These are phyloP conservation scores for Sarcophaga subvicina DNA, from an alignment of 2,888 invertebrate genomes.

Conservation along the genomic window DNA sequence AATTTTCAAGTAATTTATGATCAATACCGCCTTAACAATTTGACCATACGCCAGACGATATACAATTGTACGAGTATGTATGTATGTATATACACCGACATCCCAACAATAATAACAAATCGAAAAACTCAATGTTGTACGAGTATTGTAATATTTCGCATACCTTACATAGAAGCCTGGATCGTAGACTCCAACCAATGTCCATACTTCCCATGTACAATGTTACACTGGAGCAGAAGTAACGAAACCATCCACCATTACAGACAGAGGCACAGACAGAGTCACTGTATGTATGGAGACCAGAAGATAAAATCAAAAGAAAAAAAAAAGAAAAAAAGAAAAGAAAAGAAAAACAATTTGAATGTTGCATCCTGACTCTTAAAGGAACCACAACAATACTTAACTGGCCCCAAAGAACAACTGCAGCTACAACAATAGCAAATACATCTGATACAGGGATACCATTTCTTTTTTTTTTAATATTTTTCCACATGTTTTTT, in stretches of 20 bases:
- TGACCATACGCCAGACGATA: conserved; percentile 61
- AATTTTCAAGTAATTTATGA: conserved; percentile 57
- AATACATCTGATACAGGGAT: neutral
- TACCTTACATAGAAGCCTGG: conserved; percentile 44
- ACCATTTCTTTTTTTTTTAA: neutral
- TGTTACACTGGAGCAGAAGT: neutral
- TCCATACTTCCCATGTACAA: conserved; percentile 39
- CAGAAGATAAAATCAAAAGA: too few relatives aligned
- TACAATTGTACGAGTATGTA: neutral
- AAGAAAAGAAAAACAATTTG: neutral
- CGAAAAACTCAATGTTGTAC: neutral
- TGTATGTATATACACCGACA: neutral
- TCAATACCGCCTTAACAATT: conserved; percentile 58
- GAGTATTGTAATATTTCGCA: conserved; percentile 53
- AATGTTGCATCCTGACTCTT: neutral
- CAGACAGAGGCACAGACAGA: too few relatives aligned
- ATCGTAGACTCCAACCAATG: neutral
- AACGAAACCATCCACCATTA: neutral
- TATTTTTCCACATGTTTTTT: conserved; percentile 18
- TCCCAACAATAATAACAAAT: neutral
- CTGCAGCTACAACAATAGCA: conserved; percentile 17
- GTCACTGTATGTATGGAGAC: neutral
- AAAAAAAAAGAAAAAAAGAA: too few relatives aligned
- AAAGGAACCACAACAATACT: neutral
- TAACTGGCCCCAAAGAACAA: conserved; percentile 2